A percentile compares a stretch with the other conserved stretches of the same genome.
Conservation (phyloP, 2,797 vertebrate genomes). For the Scolopax rusticola region DNA sequence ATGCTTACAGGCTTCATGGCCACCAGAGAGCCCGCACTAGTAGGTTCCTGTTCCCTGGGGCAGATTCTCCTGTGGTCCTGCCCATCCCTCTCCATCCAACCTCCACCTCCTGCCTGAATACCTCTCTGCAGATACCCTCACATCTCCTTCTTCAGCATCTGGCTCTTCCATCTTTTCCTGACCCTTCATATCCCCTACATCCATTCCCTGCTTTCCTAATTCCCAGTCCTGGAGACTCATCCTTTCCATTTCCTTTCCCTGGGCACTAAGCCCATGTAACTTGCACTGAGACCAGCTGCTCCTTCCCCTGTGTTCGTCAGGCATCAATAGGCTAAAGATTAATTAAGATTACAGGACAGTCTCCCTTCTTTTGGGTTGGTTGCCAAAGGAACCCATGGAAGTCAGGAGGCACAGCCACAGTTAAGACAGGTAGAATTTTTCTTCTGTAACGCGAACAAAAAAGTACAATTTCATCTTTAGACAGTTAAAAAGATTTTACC, state of each 20-base stretch:
- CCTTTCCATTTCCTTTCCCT: background rate
- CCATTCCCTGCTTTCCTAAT: background rate
- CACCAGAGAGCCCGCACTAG: background rate
- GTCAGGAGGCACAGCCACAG: background rate
- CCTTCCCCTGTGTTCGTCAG: background rate
- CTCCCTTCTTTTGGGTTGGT: background rate
- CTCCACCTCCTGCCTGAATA: background rate
- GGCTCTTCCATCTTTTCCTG: background rate
- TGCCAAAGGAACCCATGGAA: background rate
- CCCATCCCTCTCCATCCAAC: background rate
- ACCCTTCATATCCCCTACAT: background rate
- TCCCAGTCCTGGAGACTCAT: background rate
- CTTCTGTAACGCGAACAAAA: background rate
- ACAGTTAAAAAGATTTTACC: background rate
- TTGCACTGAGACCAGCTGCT: background rate
- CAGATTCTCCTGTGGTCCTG: background rate
- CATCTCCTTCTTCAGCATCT: background rate
- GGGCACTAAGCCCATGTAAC: background rate
- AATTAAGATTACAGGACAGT: background rate
- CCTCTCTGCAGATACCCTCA: background rate
- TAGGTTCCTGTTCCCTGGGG: fast-evolving
- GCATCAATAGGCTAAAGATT: background rate
- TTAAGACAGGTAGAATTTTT: background rate
- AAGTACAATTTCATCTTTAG: background rate
- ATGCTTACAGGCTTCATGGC: fast-evolving